Evolutionary conservation across 2,113 vertebrate genomes (phyloP), one percentile per base, ranked within the genome.

Genomic region (Alaudala cheleensis): DNA sequence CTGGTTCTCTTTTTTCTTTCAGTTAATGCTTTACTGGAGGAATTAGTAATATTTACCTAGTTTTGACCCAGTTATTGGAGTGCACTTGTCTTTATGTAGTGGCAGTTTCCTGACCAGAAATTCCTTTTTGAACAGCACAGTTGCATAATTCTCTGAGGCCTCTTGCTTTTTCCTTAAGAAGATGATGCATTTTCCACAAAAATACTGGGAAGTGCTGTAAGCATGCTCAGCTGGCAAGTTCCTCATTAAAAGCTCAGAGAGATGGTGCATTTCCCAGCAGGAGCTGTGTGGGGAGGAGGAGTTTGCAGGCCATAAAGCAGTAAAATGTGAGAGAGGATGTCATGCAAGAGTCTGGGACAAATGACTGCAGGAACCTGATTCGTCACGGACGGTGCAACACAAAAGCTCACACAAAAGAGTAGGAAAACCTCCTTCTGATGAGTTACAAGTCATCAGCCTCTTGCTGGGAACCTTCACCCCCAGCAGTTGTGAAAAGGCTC

Each of bases 281-380:
- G 84, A 65, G 25, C 90, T 85, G 58, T 0, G 3, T 85, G 79
- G 34, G 54, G 74, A 62, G 61, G 81, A 78, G 72, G 62, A 83
- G 70, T 94, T 86, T 92, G 56, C 73, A 88, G 74, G 64, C 82
- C 80, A 19, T 67, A 88, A 82, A 91, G 26, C 71, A 70, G 81
- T 86, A 90, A 93, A 70, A 80, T 83, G 53, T 39, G 78, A 70
- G 90, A 88, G 84, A 65, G 94, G 87, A 80, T 95, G 93, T 95
- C 74, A 26, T 71, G 64, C 67, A 66, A 71, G 62, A 31, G 24
- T 34, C 74, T n/a, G 73, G 81, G 88, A 74, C 44, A 86, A 88
- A 91, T 80, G 56, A 94, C 78, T 77, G 62, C 79, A 92, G 93
- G 79, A 91, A 71, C 70, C 85, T 60, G 85, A 91, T 96, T 95